These are phyloP conservation scores for Caenorhabditis sulstoni DNA, from an alignment of 2,888 invertebrate species.

Conservation along the genomic window DNA sequence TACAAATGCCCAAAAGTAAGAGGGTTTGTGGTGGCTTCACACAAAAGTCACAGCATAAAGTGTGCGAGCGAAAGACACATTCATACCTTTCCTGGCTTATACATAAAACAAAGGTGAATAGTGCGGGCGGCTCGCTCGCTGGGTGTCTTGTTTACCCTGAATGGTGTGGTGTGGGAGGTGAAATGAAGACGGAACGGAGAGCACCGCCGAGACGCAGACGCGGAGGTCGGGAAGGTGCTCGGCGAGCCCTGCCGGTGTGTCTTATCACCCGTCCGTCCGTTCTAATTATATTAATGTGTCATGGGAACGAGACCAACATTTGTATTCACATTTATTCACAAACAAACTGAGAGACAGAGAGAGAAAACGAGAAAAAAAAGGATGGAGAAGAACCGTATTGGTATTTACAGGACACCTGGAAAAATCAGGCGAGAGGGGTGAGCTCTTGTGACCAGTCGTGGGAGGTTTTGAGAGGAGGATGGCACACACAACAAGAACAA, in stretches of 20 bases:
- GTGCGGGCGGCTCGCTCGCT: slow-evolving; percentile 4
- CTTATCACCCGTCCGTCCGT: slow-evolving; percentile 6
- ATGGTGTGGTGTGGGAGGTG: slow-evolving; percentile 21
- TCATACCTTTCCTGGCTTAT: slow-evolving; percentile 7
- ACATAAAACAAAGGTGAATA: slow-evolving; percentile 26
- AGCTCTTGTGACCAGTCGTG: slow-evolving; percentile 15
- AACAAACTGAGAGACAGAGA: slow-evolving; percentile 1
- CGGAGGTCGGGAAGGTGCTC: not conserved
- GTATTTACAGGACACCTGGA: slow-evolving; percentile 36
- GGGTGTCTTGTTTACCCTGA: slow-evolving; percentile 37
- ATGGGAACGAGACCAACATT: slow-evolving; percentile 3
- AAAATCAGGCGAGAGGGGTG: slow-evolving; percentile 35
- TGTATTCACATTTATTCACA: slow-evolving; percentile 31
- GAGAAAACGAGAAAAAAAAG: not conserved
- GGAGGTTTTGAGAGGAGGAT: slow-evolving; percentile 1
- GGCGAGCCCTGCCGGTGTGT: not conserved
- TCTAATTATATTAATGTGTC: slow-evolving; percentile 2
- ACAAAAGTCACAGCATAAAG: not conserved
- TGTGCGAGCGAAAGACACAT: not conserved
- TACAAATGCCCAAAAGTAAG: no score
- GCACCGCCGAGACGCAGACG: slow-evolving; percentile 10
- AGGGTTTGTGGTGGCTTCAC: not conserved
- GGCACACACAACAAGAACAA: slow-evolving; percentile 23
- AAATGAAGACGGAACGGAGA: not conserved
- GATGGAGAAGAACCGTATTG: slow-evolving; percentile 14